A percentile compares a stretch with the other conserved stretches of the same genome.
Conservation (phyloP, 2,113 vertebrate species). For the Corapipo altera region DNA sequence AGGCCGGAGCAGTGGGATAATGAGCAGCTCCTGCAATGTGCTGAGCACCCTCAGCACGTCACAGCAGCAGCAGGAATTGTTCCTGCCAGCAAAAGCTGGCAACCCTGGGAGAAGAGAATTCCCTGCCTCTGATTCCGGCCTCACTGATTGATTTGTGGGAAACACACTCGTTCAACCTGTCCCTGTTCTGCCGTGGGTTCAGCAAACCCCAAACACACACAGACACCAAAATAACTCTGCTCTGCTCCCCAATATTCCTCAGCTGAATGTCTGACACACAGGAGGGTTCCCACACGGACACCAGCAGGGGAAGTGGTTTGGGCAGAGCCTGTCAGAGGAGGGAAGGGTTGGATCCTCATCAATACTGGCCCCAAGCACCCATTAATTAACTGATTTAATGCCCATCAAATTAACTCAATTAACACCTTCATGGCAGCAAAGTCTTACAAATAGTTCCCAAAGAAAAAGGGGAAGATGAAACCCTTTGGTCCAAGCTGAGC, state of each 20-base stretch:
- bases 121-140: neutral
- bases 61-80: neutral
- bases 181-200: neutral
- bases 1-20: neutral
- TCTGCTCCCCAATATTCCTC: neutral
- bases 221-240: neutral
- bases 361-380: neutral
- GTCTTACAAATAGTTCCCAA: too few species aligned
- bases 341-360: neutral
- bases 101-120: neutral
- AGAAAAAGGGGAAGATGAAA: neutral
- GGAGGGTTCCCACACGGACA: neutral
- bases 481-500: neutral
- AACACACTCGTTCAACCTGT: fast-evolving
- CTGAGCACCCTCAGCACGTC: neutral
- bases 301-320: neutral
- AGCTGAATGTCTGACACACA: fast-evolving
- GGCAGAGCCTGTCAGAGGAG: neutral
- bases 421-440: neutral
- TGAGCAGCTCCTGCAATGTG: neutral
- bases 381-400: fast-evolving
- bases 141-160: fast-evolving
- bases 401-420: neutral
- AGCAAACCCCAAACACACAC: neutral
- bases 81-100: neutral